phyloP scores from a whole-genome alignment of 1,140 invertebrate genomes.

The Nasonia longicornis region DNA sequence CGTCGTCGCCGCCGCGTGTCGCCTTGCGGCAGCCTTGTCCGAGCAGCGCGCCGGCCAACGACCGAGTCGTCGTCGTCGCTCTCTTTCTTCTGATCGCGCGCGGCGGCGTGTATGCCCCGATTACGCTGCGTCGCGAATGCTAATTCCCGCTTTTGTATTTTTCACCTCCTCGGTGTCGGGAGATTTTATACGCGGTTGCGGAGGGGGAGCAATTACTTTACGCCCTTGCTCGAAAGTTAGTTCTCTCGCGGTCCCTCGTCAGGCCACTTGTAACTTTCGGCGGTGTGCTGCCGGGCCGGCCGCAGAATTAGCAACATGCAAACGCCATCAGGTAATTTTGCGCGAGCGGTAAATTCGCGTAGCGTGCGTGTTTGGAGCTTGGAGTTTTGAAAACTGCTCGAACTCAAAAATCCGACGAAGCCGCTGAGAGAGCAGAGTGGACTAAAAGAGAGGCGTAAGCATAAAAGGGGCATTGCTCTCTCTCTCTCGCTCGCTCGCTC shows the following conservation, averaged over 20 bases:
- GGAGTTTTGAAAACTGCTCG: slow-evolving; percentile 17
- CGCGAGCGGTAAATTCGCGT: not conserved
- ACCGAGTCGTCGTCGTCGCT: not conserved
- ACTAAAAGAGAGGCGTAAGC: slow-evolving; percentile 20
- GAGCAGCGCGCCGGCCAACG: slow-evolving; percentile 26
- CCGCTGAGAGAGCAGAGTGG: not conserved
- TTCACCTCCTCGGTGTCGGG: not conserved
- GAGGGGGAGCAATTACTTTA: too few species aligned
- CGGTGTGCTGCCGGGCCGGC: too few species aligned
- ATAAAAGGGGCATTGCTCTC: slow-evolving; percentile 42
- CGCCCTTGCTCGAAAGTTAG: too few species aligned
- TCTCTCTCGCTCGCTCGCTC: not conserved
- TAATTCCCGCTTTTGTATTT: not conserved
- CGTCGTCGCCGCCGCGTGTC: not conserved
- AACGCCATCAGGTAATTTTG: too few species aligned
- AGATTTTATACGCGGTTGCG: too few species aligned
- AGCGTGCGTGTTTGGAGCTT: not conserved
- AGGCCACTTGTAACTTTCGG: too few species aligned
- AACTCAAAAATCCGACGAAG: slow-evolving; percentile 20
- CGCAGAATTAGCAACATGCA: too few species aligned
- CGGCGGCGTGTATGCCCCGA: not conserved
- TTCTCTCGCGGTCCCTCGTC: too few species aligned
- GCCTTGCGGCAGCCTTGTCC: slow-evolving; percentile 38
- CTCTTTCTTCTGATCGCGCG: slow-evolving; percentile 7
- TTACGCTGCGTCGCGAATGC: not conserved